phyloP scores from a whole-genome alignment of 2,113 vertebrate species.

The Lagenorhynchus albirostris region DNA sequence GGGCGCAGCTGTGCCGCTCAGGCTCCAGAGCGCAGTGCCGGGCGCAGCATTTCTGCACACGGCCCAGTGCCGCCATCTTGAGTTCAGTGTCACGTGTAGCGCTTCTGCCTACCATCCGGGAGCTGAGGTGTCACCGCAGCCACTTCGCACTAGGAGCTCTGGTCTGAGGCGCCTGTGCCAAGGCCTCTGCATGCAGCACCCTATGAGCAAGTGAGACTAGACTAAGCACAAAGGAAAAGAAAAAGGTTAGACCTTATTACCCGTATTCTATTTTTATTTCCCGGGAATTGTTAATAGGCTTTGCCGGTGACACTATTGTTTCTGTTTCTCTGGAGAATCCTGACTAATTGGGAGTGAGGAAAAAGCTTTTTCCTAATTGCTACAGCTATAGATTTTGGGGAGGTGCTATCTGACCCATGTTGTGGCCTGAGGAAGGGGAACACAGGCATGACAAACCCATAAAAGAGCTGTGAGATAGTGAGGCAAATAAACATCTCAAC shows the following conservation, averaged over 20 bases:
- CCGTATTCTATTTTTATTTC: background rate
- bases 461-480: background rate
- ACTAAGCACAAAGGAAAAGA: background rate
- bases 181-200: background rate
- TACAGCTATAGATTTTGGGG: background rate
- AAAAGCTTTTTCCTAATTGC: background rate
- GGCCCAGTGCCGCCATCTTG: background rate
- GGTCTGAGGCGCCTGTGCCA: background rate
- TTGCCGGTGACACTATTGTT: background rate
- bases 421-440: background rate
- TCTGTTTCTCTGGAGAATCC: background rate
- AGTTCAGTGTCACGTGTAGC: rapidly evolving
- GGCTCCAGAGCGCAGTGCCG: rapidly evolving
- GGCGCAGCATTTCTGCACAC: rapidly evolving
- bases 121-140: background rate
- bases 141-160: too few species aligned
- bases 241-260: background rate
- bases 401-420: background rate
- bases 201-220: background rate
- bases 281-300: background rate
- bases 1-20: background rate
- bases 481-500: background rate
- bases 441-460: background rate
- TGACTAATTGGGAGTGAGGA: background rate
- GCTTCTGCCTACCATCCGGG: background rate